Percentiles rank a stretch among this genome's conserved stretches.
Evolutionary conservation across 2,113 vertebrate genomes (phyloP).

Genomic region (Poicephalus gulielmi): DNA sequence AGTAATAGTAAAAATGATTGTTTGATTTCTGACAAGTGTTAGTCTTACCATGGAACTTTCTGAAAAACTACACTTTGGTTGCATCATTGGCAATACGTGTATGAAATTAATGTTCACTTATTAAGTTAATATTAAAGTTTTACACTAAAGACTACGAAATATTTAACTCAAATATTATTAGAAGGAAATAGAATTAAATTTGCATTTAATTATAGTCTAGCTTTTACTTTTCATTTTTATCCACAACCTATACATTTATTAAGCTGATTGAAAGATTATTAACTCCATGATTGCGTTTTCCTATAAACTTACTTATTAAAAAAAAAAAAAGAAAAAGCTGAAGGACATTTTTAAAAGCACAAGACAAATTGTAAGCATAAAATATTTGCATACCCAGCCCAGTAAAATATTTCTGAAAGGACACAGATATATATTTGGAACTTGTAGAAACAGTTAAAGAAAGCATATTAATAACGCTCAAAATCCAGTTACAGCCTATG

Average conservation of each 20-base stretch:
- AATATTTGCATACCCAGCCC: background rate
- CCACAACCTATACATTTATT: background rate
- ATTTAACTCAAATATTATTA: background rate
- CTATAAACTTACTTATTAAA: background rate
- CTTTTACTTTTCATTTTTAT: background rate
- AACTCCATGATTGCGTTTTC: background rate
- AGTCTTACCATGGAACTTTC: background rate
- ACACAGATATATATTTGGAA: background rate
- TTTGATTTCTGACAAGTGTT: background rate
- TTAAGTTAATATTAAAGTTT: background rate
- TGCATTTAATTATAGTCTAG: background rate
- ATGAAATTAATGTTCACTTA: background rate
- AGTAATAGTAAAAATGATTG: background rate
- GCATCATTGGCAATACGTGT: background rate
- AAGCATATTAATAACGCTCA: background rate
- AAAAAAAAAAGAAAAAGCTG: background rate
- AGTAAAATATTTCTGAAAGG: background rate
- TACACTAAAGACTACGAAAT: background rate
- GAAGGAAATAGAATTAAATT: background rate
- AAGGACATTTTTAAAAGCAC: background rate
- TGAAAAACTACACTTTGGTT: background rate
- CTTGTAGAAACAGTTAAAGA: background rate
- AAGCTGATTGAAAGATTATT: background rate
- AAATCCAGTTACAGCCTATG: background rate
- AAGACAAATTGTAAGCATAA: background rate